Percentiles rank a stretch among this genome's conserved stretches.
Evolutionary conservation across 2,888 invertebrate species (phyloP).

Genomic region (Trichogramma dendrolimi): DNA sequence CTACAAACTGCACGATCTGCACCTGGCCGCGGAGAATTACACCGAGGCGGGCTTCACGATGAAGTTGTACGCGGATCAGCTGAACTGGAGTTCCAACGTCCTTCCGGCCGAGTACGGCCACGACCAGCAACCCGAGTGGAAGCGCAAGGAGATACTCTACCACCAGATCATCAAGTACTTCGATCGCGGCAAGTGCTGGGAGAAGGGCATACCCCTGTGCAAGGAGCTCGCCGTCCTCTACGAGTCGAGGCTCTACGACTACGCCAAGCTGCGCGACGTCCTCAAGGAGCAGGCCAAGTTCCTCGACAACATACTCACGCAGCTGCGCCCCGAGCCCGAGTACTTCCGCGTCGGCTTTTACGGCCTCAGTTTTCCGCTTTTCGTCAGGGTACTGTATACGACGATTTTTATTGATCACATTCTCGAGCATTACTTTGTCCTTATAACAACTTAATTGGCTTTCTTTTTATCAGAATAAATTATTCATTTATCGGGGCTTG

Average conservation of each 20-base stretch:
- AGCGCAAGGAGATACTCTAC: constrained; percentile 84
- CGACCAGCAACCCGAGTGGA: constrained; percentile 79
- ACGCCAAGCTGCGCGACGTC: constrained; percentile 79
- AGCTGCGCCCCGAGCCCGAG: constrained; percentile 86
- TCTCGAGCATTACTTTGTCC: background rate
- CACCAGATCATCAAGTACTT: constrained; percentile 87
- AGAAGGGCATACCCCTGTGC: constrained; percentile 87
- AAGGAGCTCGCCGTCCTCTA: constrained; percentile 85
- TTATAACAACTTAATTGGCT: background rate
- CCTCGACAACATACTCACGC: constrained; percentile 84
- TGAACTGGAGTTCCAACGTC: constrained; percentile 75
- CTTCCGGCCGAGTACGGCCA: constrained; percentile 64
- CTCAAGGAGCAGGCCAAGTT: constrained; percentile 84
- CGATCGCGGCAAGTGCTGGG: constrained; percentile 96
- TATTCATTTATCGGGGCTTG: constrained; percentile 90
- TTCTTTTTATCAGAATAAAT: constrained; percentile 69
- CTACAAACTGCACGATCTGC: constrained; percentile 89
- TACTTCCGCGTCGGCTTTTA: constrained; percentile 95
- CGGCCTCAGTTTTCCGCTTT: constrained; percentile 88
- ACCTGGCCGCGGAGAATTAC: constrained; percentile 85
- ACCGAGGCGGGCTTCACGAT: constrained; percentile 94
- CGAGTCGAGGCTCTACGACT: constrained; percentile 82
- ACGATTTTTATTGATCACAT: background rate
- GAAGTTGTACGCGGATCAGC: constrained; percentile 86
- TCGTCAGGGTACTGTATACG: constrained; percentile 73